Evolutionary conservation across 2,888 invertebrate species (phyloP), one percentile per base, ranked within the genome.

Genomic region (Nesidiocoris tenuis): DNA sequence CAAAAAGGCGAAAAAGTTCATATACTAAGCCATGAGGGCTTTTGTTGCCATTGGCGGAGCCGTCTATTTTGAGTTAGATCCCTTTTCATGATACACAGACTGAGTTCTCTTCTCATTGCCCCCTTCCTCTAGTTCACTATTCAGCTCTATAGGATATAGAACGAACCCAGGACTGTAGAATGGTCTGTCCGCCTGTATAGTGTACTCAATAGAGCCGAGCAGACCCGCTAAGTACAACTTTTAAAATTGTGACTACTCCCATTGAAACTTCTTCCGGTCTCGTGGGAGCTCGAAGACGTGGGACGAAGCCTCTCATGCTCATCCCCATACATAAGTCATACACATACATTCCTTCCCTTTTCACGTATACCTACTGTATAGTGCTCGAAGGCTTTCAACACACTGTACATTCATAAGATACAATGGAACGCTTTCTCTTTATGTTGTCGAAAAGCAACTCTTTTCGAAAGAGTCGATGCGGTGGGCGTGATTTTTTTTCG

Each of bases 31-130:
- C 22, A 55, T 67, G 39, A n/a, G 59, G 70, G 57, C 70, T 70
- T 70, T 70, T 70, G 70, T 70, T 57, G 70, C 70, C 59, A 70
- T 70, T 70, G 70, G 70, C 70, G 61, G 23, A 25, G 23, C 23
- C 70, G 59, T 70, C 61, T 57, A 70, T 70, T 70, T 59, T 59
- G 70, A 70, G 70, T 70, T 59, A 23, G 70, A 59, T 70, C 70
- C 55, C 70, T 70, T 70, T 70, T 70, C 70, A 70, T 70, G 59
- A 57, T 70, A 55, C 56, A n/a, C n/a, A 12, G 39, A 12, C 39
- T 12, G 39, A 59, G 61, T 24, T 23, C 70, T 57, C 57, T 59
- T 70, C 24, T 59, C 61, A 25, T 59, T 59, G 25, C 24, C 61
- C 18, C 59, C 59, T 17, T n/a, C 59, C 7, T 57, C 25, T 18